These are phyloP conservation scores for Drosophila tanythrix DNA, from an alignment of 2,888 invertebrate species.

Conservation along the genomic window DNA sequence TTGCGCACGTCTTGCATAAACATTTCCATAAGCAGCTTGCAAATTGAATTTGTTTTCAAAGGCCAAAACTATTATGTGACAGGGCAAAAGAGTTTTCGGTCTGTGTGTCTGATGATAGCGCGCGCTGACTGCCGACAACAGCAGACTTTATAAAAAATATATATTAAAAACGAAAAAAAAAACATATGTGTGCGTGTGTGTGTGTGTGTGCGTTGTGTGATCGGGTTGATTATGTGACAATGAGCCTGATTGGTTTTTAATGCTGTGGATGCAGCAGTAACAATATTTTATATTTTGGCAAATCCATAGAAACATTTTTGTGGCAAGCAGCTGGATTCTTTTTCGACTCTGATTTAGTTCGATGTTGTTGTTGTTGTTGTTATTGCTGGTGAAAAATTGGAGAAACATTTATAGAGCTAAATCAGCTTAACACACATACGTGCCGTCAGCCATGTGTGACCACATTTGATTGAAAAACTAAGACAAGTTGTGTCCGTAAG, in stretches of 20 bases:
- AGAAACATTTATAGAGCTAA: conserved; percentile 1
- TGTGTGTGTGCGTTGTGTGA: conserved; percentile 14
- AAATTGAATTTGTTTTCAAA: conserved; percentile 79
- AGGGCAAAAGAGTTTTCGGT: conserved; percentile 51
- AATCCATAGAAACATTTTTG: background rate
- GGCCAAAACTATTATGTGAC: conserved; percentile 77
- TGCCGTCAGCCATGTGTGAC: background rate
- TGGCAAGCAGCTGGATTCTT: background rate
- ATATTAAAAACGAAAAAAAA: background rate
- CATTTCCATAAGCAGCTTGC: conserved; percentile 78
- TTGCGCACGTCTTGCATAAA: conserved; percentile 74
- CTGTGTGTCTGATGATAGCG: conserved; percentile 20
- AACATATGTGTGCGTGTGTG: conserved; percentile 2
- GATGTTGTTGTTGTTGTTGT: background rate
- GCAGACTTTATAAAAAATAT: conserved; percentile 36
- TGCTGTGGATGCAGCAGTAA: conserved; percentile 41
- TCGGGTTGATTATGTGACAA: conserved; percentile 72
- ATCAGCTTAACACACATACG: conserved; percentile 8
- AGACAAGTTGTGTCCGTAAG: background rate
- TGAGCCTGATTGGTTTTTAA: conserved; percentile 75
- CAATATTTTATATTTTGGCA: conserved; percentile 8
- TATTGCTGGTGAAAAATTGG: background rate
- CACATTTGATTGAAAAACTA: conserved; percentile 3
- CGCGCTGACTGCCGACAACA: conserved; percentile 2
- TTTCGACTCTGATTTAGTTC: background rate